Evolutionary conservation across 2,113 vertebrate genomes (phyloP).

Genomic region (Ptilorrhoa leucosticta): DNA sequence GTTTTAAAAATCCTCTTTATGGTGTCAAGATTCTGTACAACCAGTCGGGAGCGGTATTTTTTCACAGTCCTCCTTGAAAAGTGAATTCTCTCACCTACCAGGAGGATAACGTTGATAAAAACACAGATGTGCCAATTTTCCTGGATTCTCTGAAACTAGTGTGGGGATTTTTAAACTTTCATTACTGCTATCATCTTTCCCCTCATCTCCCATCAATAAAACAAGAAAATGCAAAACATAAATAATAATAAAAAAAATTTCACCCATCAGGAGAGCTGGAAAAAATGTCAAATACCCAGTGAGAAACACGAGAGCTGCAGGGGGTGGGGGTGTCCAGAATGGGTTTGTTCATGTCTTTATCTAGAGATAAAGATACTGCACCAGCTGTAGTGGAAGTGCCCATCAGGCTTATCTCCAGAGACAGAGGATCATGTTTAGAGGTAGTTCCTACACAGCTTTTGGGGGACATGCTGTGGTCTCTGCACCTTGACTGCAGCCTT

Average conservation of each 20-base stretch:
- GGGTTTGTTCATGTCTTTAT: not conserved
- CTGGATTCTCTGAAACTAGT: not conserved
- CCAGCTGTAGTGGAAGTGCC: not conserved
- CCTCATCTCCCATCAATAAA: not conserved
- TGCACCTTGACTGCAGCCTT: not conserved
- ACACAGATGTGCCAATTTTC: not conserved
- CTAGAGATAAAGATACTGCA: not conserved
- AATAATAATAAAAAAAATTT: not conserved
- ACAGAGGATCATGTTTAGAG: not conserved
- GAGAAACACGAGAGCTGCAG: not conserved
- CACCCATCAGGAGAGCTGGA: not conserved
- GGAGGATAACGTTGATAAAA: not conserved
- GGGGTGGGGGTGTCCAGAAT: not conserved
- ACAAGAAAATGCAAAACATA: not conserved
- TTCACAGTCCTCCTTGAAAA: not conserved
- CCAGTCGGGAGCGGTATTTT: not conserved
- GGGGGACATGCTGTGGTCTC: not conserved
- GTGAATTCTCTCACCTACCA: not conserved
- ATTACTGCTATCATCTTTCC: not conserved
- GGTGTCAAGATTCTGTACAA: not conserved
- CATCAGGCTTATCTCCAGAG: not conserved
- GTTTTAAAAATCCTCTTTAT: not conserved
- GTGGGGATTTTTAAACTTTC: not conserved
- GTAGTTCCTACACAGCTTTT: not conserved
- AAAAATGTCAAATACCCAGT: not conserved